Percentiles rank a stretch among this genome's conserved stretches.
phyloP scores from a whole-genome alignment of 2,797 vertebrate genomes.

The Notamacropus eugenii region DNA sequence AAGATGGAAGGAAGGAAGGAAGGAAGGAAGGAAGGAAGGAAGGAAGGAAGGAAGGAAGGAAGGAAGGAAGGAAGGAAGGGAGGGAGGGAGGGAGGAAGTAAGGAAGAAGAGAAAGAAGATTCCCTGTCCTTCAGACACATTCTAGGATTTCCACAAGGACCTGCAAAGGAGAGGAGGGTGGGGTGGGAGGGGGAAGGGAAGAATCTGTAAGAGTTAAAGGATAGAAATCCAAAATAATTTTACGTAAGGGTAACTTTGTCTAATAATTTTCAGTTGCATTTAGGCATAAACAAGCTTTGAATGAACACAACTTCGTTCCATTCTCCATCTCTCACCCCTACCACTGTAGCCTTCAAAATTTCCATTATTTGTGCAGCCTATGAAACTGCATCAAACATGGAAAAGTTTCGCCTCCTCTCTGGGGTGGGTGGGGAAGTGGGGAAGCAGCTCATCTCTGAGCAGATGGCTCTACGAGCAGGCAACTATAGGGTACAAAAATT shows the following conservation, averaged over 20 bases:
- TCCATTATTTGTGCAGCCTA: not conserved
- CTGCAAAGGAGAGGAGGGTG: too few relatives aligned
- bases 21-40: too few relatives aligned
- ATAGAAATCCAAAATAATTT: slow-evolving; percentile 50
- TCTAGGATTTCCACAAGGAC: too few relatives aligned
- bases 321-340: not conserved
- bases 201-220: not conserved
- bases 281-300: not conserved
- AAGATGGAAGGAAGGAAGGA: too few relatives aligned
- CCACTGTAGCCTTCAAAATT: not conserved
- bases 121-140: too few relatives aligned
- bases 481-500: not conserved
- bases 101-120: not conserved
- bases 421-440: not conserved
- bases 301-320: not conserved
- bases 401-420: slow-evolving; percentile 39
- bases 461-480: not conserved
- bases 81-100: too few relatives aligned
- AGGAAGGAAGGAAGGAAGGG: too few relatives aligned
- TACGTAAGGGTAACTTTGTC: not conserved
- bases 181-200: not conserved
- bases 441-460: slow-evolving; percentile 1
- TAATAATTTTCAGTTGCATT: slow-evolving; percentile 12
- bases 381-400: slow-evolving; percentile 32
- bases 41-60: too few relatives aligned